Evolutionary conservation across 1,140 invertebrate species (phyloP), one percentile per base, ranked within the genome.

Genomic region (Cryptotermes secundus): DNA sequence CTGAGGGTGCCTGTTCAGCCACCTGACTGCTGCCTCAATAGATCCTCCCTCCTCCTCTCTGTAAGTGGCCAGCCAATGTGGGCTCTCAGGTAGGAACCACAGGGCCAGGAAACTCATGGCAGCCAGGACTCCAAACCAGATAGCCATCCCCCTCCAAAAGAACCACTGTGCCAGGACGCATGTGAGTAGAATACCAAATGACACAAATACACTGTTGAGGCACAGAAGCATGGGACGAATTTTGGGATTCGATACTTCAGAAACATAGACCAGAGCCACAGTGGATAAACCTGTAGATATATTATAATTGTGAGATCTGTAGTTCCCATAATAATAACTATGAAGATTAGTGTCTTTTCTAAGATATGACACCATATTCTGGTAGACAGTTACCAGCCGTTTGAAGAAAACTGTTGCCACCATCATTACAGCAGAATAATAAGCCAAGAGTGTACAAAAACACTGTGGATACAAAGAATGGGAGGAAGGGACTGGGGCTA

Each of bases 121-220:
- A 35, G 89, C 86, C 9, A 92, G 83, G 6, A 87, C 85, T 35
- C 89, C 87, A 85, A 90, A 91, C 26, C 90, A 86, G 26, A 91
- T 87, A 9, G 91, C 88, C 85, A 92, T 90, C 31, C 87, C 87
- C 12, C 89, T 87, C 92, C 92, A 93, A 7, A 88, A 85, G 16
- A 92, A 86, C 86, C 89, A 89, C 14, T 89, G 86, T 12, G 90
- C 90, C 80, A 90, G 81, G 1, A 87, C 24, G 2, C 83, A 85
- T 59, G 91, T 92, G 0, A 93, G 85, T 1, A 93, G 86, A 85
- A 93, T 92, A 80, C 93, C 93, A 84, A 92, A 89, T 4, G 91
- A 90, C 0, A 92, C 91, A 86, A 91, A 91, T 26, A 91, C 89
- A n/a, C 92, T 92, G 86, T 92, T 93, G 3, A 92, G 88, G 53